Base-by-base conservation (phyloP, 1,140 invertebrate species). In the Drosophila yakuba region DNA sequence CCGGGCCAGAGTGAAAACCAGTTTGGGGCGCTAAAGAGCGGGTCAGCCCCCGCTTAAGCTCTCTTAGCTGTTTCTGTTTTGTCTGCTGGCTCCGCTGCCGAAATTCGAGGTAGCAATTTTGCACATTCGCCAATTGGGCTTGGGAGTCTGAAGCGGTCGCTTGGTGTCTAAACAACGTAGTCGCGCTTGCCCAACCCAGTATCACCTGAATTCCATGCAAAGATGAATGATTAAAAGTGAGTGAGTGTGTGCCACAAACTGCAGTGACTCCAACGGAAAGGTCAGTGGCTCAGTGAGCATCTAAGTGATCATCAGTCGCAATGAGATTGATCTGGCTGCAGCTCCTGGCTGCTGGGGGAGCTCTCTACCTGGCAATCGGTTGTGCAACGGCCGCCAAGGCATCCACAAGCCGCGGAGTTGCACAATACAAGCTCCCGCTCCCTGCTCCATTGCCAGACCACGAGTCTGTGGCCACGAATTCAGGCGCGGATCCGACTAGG, bases 401-500 rank as follows among this genome's bases (percentile, higher is more conserved):
- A 64, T 76, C 72, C 38, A 72, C 63, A 64, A 57, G 66, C 57
- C 79, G 83, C 28, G 66, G 62, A 12, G 72, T 86, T 88, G 75
- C 75, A 83, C 83, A 86, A 86, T 86, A 88, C 36, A 88, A 59
- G 47, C 66, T 88, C 52, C 83, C 82, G 28, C 66, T 64, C 43
- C 68, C 67, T 45, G 57, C 74, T 56, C 66, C 58, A 50, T 7
- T 38, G 54, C 48, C 73, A 50, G 51, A 36, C 52, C 56, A 58
- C 36, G 57, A 69, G 32, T 57, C 74, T 52, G 51, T 54, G 44
- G 38, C 20, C 20, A 20, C 47, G 28, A n/a, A 17, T 51, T 50
- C 35, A 45, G 74, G 36, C 41, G 35, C 39, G 39, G 45, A 77
- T 47, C 74, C 68, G 36, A 4, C 56, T 36, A 66, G 11, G 35